Evolutionary conservation across 2,888 invertebrate genomes (phyloP).

Genomic region (Slavum lentiscoides): DNA sequence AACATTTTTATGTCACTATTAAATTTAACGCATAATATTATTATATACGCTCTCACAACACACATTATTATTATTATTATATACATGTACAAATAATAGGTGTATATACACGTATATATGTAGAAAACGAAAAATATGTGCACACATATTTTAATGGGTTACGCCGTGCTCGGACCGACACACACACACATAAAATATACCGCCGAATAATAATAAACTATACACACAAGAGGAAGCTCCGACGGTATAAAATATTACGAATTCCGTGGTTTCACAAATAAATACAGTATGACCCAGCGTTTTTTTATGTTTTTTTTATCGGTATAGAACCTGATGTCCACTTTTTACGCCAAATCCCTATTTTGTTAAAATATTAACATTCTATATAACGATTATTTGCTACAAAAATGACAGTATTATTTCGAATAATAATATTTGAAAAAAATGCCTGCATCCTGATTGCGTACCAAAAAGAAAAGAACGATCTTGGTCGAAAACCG

Average conservation of each 20-base stretch:
- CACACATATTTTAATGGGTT: not conserved
- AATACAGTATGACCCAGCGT: no score
- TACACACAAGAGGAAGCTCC: not conserved
- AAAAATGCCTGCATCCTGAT: no score
- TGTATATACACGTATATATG: not conserved
- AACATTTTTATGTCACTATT: conserved; percentile 16
- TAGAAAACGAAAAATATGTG: not conserved
- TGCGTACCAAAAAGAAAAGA: no score
- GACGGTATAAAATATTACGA: not conserved
- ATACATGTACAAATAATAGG: not conserved
- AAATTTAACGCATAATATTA: conserved; percentile 12
- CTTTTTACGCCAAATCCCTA: no score
- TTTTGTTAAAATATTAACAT: no score
- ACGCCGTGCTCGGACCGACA: conserved; percentile 2
- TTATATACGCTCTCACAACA: not conserved
- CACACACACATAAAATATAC: conserved; percentile 2
- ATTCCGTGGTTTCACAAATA: no score
- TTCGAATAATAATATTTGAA: no score
- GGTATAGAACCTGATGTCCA: no score
- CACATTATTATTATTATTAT: not conserved
- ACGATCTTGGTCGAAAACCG: no score
- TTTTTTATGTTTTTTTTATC: no score
- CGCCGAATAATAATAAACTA: conserved; percentile 21
- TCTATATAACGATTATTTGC: no score
- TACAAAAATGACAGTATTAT: no score